phyloP scores from a whole-genome alignment of 2,797 vertebrate genomes.

The Heterohyrax brucei region DNA sequence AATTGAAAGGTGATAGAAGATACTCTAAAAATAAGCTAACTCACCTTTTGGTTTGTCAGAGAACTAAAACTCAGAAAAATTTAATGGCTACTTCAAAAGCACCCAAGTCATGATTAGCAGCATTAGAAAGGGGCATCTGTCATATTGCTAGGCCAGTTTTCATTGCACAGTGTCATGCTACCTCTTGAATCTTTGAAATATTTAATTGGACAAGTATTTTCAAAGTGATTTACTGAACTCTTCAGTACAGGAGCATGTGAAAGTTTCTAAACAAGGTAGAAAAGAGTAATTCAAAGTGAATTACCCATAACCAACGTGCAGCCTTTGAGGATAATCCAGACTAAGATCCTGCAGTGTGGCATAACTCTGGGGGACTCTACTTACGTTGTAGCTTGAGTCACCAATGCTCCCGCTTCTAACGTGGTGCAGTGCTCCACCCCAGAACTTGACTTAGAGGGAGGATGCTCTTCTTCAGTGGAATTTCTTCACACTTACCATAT shows the following conservation, averaged over 20 bases:
- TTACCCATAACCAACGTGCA: not conserved
- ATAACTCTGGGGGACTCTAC: not conserved
- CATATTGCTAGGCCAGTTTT: conserved; percentile 7
- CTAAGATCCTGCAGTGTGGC: not conserved
- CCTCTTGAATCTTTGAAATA: conserved; percentile 77
- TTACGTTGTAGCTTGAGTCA: not conserved
- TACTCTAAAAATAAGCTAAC: conserved; percentile 70
- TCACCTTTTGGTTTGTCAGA: not conserved
- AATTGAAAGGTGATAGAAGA: not conserved
- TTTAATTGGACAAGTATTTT: conserved; percentile 63
- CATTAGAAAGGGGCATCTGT: not conserved
- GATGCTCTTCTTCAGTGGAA: conserved; percentile 13
- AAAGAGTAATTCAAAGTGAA: conserved; percentile 44
- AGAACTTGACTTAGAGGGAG: not conserved
- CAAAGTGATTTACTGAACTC: conserved; percentile 58
- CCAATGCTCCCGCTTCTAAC: not conserved
- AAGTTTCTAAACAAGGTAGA: conserved; percentile 57
- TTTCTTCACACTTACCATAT: not conserved
- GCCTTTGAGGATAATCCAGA: conserved; percentile 41
- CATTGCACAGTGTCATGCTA: conserved; percentile 71
- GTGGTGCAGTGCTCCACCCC: not conserved
- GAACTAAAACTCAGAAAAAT: conserved; percentile 57
- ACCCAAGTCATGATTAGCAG: conserved; percentile 20
- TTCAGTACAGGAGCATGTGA: conserved; percentile 40
- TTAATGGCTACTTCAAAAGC: conserved; percentile 57